Conservation (phyloP, 2,888 invertebrate species). For the Elegia similella region DNA sequence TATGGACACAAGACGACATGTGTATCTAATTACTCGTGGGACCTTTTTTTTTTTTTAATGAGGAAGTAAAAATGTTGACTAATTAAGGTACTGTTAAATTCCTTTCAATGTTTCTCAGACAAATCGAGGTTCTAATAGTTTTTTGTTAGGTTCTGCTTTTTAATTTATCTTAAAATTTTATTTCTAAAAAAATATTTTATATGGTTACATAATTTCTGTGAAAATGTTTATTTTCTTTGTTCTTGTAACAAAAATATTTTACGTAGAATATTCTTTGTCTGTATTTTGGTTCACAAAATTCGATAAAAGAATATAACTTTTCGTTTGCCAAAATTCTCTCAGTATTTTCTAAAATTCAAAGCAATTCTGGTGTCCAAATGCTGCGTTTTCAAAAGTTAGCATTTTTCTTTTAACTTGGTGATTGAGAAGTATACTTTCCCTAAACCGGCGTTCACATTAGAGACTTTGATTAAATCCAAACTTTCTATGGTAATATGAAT, state of each 20-base stretch:
- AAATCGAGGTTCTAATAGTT: no score
- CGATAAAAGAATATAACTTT: background rate
- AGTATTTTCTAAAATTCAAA: background rate
- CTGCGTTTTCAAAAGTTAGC: background rate
- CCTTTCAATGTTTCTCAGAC: no score
- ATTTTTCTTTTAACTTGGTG: background rate
- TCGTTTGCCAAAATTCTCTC: background rate
- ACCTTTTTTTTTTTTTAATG: conserved; percentile 8
- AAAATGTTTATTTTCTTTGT: no score
- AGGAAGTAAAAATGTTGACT: conserved; percentile 3
- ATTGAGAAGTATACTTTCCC: background rate
- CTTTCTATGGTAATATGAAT: background rate
- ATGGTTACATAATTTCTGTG: no score
- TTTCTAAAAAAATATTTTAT: no score
- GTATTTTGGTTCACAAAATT: no score
- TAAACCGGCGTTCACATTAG: background rate
- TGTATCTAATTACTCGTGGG: conserved; percentile 11
- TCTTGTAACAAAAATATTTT: no score
- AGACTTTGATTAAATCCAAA: background rate
- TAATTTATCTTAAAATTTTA: no score
- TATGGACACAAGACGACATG: conserved; percentile 37
- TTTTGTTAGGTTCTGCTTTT: no score
- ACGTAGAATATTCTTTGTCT: no score
- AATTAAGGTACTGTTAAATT: conserved; percentile 5
- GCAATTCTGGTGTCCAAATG: background rate